Evolutionary conservation across 2,888 invertebrate genomes (phyloP), one percentile per base, ranked within the genome.

Genomic region (Drosophila monieri): DNA sequence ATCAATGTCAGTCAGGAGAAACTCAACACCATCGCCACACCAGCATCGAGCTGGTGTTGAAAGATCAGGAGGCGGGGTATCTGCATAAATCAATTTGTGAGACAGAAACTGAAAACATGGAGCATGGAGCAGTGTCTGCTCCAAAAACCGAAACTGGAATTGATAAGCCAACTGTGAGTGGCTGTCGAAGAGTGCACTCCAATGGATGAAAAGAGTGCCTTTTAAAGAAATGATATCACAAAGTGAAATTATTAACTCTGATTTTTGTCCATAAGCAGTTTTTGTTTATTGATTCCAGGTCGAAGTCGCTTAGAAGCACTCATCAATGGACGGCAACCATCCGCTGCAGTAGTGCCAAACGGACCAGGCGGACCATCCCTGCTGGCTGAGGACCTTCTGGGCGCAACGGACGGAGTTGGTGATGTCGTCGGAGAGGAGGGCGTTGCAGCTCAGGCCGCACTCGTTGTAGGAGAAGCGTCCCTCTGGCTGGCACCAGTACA

Each of bases 311-410:
- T 88, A 89, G 78, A 89, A 90, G 67, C 88, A 90, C 37, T 64
- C 59, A 64, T 89, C 61, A 64, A 88, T 85, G 67, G 79, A 83
- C 25, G 87, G 78, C 65, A 89, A 69, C 43, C 51, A 39, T 35
- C 89, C 89, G 27, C 52, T 60, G 74, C 89, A 89, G 76, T 51
- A 88, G 43, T 85, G 62, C 81, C 78, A 89, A 39, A 78, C 77
- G 55, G 87, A 77, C 91, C 91, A 91, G 23, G 91, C 90, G 2
- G 61, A 18, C 81, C 85, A 90, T 27, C 90, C 89, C 73, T 90
- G 89, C 58, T 89, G 80, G 27, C 67, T 67, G 37, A 70, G 77
- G 39, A 90, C 73, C 73, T 80, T 78, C 46, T 77, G 79, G 52
- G 89, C 89, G 66, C 90, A 91, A 37, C 54, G 77, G 2, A 89